Evolutionary conservation across 2,888 invertebrate species (phyloP).

Genomic region (Meganola albula): DNA sequence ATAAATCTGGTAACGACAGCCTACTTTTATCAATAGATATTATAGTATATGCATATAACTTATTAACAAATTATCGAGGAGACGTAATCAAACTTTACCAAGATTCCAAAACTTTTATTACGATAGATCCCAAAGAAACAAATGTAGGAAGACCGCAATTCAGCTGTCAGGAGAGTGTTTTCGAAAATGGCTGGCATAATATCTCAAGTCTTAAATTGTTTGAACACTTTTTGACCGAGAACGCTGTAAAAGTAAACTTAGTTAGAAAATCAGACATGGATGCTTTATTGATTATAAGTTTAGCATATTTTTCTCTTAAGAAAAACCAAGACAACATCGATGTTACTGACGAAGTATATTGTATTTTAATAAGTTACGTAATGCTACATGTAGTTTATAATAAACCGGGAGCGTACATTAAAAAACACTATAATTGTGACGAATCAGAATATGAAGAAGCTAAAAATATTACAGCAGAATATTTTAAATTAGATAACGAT

Average conservation of each 20-base stretch:
- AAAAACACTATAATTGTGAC: neutral
- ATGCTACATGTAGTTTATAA: constrained; percentile 25
- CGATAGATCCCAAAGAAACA: constrained; percentile 1
- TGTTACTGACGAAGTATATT: constrained; percentile 22
- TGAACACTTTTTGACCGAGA: constrained; percentile 16
- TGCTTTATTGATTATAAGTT: constrained; percentile 30
- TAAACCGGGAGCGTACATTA: neutral
- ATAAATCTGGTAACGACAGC: constrained; percentile 1
- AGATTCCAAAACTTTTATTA: neutral
- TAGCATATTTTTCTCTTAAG: constrained; percentile 33
- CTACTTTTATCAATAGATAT: constrained; percentile 33
- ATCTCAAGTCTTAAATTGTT: constrained; percentile 14
- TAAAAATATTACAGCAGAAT: constrained; percentile 1
- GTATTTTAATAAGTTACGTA: constrained; percentile 34
- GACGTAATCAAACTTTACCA: constrained; percentile 12
- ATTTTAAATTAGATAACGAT: constrained; percentile 11
- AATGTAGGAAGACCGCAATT: constrained; percentile 27
- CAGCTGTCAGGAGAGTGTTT: constrained; percentile 26
- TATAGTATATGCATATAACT: constrained; percentile 37
- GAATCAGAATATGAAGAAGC: constrained; percentile 4
- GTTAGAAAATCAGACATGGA: constrained; percentile 24
- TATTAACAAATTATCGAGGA: constrained; percentile 30
- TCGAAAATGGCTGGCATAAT: constrained; percentile 40
- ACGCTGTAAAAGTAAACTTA: constrained; percentile 13
- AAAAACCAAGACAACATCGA: constrained; percentile 14